phyloP scores from a whole-genome alignment of 2,797 vertebrate genomes.

The Labeo calbasu region DNA sequence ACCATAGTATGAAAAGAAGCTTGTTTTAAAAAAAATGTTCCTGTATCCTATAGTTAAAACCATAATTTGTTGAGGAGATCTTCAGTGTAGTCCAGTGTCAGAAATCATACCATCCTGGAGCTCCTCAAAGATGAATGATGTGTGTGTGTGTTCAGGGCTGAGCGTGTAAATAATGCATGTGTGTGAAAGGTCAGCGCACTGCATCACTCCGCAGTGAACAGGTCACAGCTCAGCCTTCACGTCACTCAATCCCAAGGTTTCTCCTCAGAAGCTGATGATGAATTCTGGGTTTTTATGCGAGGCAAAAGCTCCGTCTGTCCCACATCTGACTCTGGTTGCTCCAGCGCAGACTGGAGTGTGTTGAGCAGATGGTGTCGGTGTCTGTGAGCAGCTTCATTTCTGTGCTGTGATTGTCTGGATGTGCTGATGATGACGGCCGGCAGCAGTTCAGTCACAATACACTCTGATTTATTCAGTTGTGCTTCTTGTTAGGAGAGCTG shows the following conservation, averaged over 20 bases:
- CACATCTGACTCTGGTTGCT: not conserved
- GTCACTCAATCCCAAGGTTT: not conserved
- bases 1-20: not conserved
- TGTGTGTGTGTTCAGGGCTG: conserved; percentile 5
- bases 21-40: not conserved
- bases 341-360: not conserved
- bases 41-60: not conserved
- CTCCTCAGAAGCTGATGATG: not conserved
- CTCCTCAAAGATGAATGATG: too few relatives aligned
- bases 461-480: not conserved
- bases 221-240: not conserved
- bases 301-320: not conserved
- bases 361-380: not conserved
- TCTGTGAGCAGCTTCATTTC: conserved; percentile 5
- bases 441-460: not conserved
- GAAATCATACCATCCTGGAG: not conserved
- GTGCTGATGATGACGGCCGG: not conserved
- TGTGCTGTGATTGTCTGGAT: conserved; percentile 6
- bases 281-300: not conserved
- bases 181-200: not conserved
- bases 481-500: not conserved
- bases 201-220: not conserved
- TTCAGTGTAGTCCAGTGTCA: not conserved
- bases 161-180: not conserved
- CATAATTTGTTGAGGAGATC: not conserved